Evolutionary conservation across 2,888 invertebrate species (phyloP), one percentile per base, ranked within the genome.

Genomic region (Torymus aiolomorphi): DNA sequence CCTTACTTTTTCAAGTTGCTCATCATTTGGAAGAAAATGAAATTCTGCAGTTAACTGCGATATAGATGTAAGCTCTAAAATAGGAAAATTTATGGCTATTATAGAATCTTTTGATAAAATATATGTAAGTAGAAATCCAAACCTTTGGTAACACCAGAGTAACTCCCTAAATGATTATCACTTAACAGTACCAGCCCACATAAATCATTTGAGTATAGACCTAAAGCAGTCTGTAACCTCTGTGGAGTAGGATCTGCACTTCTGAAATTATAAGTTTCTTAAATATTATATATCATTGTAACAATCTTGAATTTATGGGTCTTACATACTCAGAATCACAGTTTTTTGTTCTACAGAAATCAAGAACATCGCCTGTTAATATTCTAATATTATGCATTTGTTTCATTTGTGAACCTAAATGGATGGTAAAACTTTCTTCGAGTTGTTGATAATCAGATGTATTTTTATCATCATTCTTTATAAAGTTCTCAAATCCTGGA

Each of bases 311-410:
- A 24, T 24, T 24, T 24, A 24, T 2, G 3, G 3, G 24, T 24
- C 3, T 24, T 61, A 56, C 80, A 56, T 83, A 90, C 90, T 88
- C 88, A 31, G 88, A 86, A 67, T 92, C 92, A 20, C 89, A 90
- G 83, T 91, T 91, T 80, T 92, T 88, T 0, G 93, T 92, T 85
- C 92, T 92, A 87, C 96, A 96, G 84, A 98, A 93, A 88, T 97
- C 96, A 85, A 96, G 93, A 14, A 96, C 94, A 91, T 97, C 95
- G 20, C 96, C 95, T 78, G 97, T 96, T 51, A 98, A 92, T 82
- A 99, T 95, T 75, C 99, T 93, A 82, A 99, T 95, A 91, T 99
- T 99, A 91, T 99, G 98, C 93, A 98, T 99, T 88, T 98, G 98
- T 91, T 99, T 99, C 90, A 99, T 93, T 91, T 99, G 99, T 4